phyloP scores from a whole-genome alignment of 1,140 invertebrate species.

The Apis florea region DNA sequence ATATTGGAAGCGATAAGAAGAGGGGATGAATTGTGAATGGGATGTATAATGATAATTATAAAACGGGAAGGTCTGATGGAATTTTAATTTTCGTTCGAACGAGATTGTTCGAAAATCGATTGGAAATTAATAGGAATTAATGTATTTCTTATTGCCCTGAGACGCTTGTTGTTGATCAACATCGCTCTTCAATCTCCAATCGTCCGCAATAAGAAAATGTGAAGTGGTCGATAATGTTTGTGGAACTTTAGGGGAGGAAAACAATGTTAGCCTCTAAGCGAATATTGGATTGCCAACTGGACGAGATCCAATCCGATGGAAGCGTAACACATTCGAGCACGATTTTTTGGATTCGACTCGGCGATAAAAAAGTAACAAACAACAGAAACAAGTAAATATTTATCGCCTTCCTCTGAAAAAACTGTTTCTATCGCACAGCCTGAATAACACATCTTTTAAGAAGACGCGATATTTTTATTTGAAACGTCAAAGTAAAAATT shows the following conservation, averaged over 20 bases:
- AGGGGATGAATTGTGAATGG: no score
- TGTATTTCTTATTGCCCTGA: neutral
- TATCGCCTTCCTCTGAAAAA: neutral
- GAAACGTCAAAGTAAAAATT: no score
- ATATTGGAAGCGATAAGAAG: no score
- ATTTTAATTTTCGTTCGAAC: neutral
- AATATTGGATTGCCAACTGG: slow-evolving; percentile 26
- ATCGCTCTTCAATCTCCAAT: neutral
- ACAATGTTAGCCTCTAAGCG: neutral
- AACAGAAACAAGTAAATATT: neutral
- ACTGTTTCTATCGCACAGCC: neutral
- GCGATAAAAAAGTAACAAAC: neutral
- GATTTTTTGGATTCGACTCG: slow-evolving; percentile 1
- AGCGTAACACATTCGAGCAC: neutral
- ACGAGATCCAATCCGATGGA: slow-evolving; percentile 13
- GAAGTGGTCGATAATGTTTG: neutral
- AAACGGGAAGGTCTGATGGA: no score
- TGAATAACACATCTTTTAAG: no score
- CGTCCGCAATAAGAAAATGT: neutral
- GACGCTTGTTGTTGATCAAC: neutral
- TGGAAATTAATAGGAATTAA: no score
- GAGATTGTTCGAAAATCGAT: no score
- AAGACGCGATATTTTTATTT: neutral
- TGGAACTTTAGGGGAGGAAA: neutral
- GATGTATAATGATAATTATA: no score